Percentiles rank a stretch among this genome's conserved stretches.
Evolutionary conservation across 1,140 invertebrate genomes (phyloP).

Genomic region (Scylla paramamosain): DNA sequence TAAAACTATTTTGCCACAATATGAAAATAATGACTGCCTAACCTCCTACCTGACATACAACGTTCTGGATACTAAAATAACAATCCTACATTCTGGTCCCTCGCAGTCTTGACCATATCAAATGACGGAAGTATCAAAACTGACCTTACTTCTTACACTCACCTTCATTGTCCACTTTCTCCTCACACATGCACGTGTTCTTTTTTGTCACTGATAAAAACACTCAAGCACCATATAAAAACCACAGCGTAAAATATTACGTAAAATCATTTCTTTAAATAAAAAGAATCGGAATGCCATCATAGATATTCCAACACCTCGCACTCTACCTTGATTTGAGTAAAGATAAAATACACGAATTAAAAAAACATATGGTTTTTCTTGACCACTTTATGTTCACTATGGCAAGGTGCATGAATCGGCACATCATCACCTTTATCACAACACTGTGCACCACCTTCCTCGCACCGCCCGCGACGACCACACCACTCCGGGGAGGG

Average conservation of each 20-base stretch:
- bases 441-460: background rate
- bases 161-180: too few relatives aligned
- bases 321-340: background rate
- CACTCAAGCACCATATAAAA: background rate
- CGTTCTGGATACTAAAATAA: too few relatives aligned
- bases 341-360: background rate
- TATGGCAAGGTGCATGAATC: background rate
- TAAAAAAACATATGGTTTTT: background rate
- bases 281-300: background rate
- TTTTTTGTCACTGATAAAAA: background rate
- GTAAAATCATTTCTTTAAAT: background rate
- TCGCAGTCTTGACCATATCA: too few relatives aligned
- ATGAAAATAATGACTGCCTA: too few relatives aligned
- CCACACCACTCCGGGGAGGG: background rate
- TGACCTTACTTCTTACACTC: background rate
- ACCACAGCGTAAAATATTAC: too few relatives aligned
- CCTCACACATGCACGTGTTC: too few relatives aligned
- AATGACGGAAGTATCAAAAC: background rate
- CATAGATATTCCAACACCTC: background rate
- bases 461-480: background rate
- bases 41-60: too few relatives aligned
- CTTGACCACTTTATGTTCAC: background rate
- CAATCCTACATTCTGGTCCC: too few relatives aligned
- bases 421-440: background rate
- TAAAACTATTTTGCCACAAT: too few relatives aligned